These are phyloP conservation scores for Euwallacea similis DNA, from an alignment of 1,140 invertebrate species.

Conservation along the genomic window DNA sequence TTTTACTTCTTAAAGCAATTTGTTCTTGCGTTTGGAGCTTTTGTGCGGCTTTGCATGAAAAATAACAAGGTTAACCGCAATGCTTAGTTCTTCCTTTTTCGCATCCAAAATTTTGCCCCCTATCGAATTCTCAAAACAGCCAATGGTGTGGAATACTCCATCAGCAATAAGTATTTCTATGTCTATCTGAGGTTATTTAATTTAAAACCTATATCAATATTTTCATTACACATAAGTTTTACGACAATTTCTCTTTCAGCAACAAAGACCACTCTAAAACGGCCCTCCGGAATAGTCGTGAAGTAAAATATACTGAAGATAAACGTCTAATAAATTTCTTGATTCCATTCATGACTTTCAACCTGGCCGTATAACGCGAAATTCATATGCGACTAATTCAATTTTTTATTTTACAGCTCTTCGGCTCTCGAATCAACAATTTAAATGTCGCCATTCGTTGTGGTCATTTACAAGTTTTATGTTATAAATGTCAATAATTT, in stretches of 20 bases:
- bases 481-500: not conserved
- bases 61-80: too few relatives aligned
- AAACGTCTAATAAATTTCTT: slow-evolving; percentile 4
- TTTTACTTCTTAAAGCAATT: too few relatives aligned
- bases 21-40: too few relatives aligned
- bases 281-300: too few relatives aligned
- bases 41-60: too few relatives aligned
- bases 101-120: too few relatives aligned
- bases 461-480: not conserved
- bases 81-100: too few relatives aligned
- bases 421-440: not conserved
- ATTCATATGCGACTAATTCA: slow-evolving; percentile 7
- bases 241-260: too few relatives aligned
- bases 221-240: too few relatives aligned
- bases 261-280: too few relatives aligned
- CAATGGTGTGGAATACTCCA: too few relatives aligned
- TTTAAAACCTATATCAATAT: not conserved
- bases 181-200: not conserved
- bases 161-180: not conserved
- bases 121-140: too few relatives aligned
- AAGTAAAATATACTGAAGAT: not conserved
- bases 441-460: not conserved
- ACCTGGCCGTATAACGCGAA: slow-evolving; percentile 1
- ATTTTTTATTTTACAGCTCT: not conserved
- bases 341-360: not conserved